Base-by-base conservation (phyloP, 2,888 invertebrate genomes). In the Pheosia gnoma region DNA sequence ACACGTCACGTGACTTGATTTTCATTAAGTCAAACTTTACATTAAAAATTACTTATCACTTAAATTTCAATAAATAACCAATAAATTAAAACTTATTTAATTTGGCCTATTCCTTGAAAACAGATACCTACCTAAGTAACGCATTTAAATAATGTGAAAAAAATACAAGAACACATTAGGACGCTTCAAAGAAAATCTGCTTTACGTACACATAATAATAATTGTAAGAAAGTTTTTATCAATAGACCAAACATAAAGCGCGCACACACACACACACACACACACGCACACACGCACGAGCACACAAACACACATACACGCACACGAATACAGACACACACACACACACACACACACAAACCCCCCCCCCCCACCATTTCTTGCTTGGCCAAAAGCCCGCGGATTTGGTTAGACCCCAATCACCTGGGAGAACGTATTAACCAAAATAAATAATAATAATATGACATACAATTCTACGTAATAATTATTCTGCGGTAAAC, bases 11-110 rank as follows among this genome's bases (percentile, higher is more conserved):
- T 63, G 61, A 63, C 38, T 63, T 60, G 63, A 65, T 62, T 75
- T 66, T 70, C 61, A 68, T 52, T 62, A 60, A 61, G 39, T 37
- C 60, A 45, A 59, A 37, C 71, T 75, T 73, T 62, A 63, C 67
- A 75, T 75, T 43, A 67, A 68, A 69, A 62, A 65, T 62, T 54
- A 63, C 61, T 64, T 60, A 68, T 57, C 60, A 59, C 25, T 49
- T 59, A 41, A 9, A 54, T 66, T 73, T 72, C 63, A 75, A 73
- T 68, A 72, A 72, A 65, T 64, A 62, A 66, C 43, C 61, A 64
- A 65, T 71, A 62, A 51, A 59, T 13, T 65, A 61, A 61, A 56
- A 65, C 49, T 61, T 37, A 68, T 63, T 65, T 61, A 59, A 70
- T 65, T 63, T 61, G 62, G 57, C 59, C 49, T 38, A 37, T 36